Evolutionary conservation across 2,888 invertebrate species (phyloP).

Genomic region (Laspeyria flexula): DNA sequence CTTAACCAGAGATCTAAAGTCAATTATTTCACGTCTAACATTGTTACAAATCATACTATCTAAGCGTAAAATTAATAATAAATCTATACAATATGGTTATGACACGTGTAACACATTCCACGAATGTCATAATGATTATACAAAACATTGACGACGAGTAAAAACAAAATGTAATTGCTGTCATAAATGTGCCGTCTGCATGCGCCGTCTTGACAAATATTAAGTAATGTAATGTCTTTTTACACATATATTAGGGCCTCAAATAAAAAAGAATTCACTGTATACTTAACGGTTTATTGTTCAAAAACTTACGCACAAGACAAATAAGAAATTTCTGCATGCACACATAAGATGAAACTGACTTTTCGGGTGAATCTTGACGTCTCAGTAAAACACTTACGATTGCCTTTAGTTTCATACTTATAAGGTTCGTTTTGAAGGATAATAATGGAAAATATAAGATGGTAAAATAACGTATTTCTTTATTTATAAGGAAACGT

Average conservation of each 20-base stretch:
- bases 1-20: too few species aligned
- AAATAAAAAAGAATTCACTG: constrained; percentile 47
- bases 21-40: too few species aligned
- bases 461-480: constrained; percentile 49
- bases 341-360: constrained; percentile 62
- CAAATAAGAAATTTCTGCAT: constrained; percentile 73
- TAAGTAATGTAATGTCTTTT: background rate
- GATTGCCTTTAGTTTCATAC: constrained; percentile 17
- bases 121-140: too few species aligned
- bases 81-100: too few species aligned
- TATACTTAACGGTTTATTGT: constrained; percentile 78
- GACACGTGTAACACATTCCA: too few species aligned
- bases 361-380: constrained; percentile 53
- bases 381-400: constrained; percentile 32
- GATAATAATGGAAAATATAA: constrained; percentile 6
- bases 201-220: background rate
- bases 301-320: constrained; percentile 68
- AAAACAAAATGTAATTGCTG: too few species aligned
- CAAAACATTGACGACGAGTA: too few species aligned
- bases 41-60: too few species aligned
- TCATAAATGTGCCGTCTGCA: too few species aligned
- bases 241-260: constrained; percentile 29
- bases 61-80: too few species aligned
- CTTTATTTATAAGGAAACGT: constrained; percentile 68
- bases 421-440: constrained; percentile 32